Evolutionary conservation across 2,888 invertebrate species (phyloP).

Genomic region (Ophioninae sp.): DNA sequence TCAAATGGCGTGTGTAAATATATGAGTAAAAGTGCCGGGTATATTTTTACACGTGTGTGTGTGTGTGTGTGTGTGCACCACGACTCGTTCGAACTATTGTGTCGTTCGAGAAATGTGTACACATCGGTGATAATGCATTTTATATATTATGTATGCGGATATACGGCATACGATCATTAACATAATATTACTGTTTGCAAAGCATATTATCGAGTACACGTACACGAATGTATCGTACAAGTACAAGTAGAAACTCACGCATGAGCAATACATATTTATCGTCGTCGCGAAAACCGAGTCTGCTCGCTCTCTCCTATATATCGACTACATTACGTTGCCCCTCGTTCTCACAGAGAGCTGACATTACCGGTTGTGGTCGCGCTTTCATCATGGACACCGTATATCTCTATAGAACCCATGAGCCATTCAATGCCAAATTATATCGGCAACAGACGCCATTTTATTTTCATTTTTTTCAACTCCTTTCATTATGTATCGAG

Average conservation of each 20-base stretch:
- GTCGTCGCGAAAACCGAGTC: conserved; percentile 29
- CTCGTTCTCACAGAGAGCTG: conserved; percentile 21
- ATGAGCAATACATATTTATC: conserved; percentile 53
- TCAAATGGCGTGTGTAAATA: conserved; percentile 14
- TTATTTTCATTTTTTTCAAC: too few species aligned
- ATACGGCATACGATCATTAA: conserved; percentile 45
- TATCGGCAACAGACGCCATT: not conserved
- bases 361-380: conserved; percentile 39
- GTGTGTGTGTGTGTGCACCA: not conserved
- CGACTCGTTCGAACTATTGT: conserved; percentile 26
- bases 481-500: too few species aligned
- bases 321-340: conserved; percentile 23
- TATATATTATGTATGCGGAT: conserved; percentile 55
- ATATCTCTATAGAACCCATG: not conserved
- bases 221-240: conserved; percentile 5
- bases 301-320: conserved; percentile 6
- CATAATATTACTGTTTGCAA: conserved; percentile 56
- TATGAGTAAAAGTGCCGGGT: not conserved
- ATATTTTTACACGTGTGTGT: not conserved
- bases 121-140: conserved; percentile 57
- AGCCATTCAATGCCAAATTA: not conserved
- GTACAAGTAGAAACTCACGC: too few species aligned
- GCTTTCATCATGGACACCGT: not conserved
- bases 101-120: conserved; percentile 44
- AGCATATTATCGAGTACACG: conserved; percentile 53